Evolutionary conservation across 2,888 invertebrate species (phyloP).

Genomic region (Polydrusus cervinus): DNA sequence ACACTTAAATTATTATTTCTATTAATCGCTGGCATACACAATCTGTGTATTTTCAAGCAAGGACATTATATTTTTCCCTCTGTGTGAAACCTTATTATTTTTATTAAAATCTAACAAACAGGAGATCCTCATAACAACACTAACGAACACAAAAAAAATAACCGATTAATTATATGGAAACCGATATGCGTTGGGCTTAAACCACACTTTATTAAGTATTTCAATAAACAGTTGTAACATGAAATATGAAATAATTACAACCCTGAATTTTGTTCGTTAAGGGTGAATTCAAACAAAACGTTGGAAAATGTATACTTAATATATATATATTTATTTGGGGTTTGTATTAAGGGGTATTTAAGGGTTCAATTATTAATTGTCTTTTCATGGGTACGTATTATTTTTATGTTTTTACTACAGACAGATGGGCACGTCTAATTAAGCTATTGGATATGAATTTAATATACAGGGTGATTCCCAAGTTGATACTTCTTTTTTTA

Average conservation of each 20-base stretch:
- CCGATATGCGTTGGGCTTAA: background rate
- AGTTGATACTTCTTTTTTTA: no score
- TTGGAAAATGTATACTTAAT: constrained; percentile 15
- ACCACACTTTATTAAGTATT: constrained; percentile 20
- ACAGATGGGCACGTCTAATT: background rate
- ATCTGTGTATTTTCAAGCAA: background rate
- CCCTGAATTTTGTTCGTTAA: background rate
- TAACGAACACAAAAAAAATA: background rate
- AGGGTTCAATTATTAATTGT: constrained; percentile 6
- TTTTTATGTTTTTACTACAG: background rate
- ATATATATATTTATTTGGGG: constrained; percentile 19
- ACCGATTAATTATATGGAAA: constrained; percentile 9
- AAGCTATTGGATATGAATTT: background rate
- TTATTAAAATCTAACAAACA: no score
- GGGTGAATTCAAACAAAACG: constrained; percentile 23
- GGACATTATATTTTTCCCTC: background rate
- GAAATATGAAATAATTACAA: constrained; percentile 29
- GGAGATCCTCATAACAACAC: no score
- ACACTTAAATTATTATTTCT: background rate
- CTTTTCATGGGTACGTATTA: constrained; percentile 10
- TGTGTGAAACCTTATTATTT: no score
- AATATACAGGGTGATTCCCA: no score
- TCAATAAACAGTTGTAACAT: constrained; percentile 24
- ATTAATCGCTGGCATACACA: background rate
- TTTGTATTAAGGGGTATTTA: constrained; percentile 13